phyloP scores from a whole-genome alignment of 2,888 invertebrate species.

The Imbricaverruca yamaguchii region DNA sequence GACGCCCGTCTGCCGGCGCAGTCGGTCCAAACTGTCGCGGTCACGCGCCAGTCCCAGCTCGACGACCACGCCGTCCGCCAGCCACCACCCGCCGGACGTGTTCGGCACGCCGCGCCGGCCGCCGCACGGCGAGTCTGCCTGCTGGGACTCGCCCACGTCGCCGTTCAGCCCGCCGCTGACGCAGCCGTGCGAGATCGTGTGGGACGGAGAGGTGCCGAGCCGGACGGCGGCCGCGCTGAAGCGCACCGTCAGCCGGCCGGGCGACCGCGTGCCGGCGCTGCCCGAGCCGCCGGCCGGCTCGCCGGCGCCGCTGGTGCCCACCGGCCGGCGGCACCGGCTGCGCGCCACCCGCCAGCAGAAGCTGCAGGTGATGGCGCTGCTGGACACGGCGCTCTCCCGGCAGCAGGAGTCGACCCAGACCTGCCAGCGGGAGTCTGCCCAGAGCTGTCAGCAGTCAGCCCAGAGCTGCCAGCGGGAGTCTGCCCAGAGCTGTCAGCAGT shows the following conservation, averaged over 20 bases:
- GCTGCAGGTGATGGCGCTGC: background rate
- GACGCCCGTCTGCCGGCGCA: background rate
- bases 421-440: too few relatives aligned
- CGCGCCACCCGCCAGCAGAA: background rate
- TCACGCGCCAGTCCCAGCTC: background rate
- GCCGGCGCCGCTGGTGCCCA: constrained; percentile 5
- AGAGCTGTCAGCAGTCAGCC: too few relatives aligned
- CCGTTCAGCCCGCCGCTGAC: background rate
- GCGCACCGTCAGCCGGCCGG: background rate
- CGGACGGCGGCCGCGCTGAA: background rate
- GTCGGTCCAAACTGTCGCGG: background rate
- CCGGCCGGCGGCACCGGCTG: background rate
- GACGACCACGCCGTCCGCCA: background rate
- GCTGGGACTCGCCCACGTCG: constrained; percentile 1
- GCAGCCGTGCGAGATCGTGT: background rate
- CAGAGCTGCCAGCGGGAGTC: too few relatives aligned
- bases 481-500: too few relatives aligned
- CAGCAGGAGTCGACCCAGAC: too few relatives aligned
- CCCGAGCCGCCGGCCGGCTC: background rate
- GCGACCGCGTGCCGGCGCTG: constrained; percentile 14
- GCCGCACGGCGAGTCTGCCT: background rate
- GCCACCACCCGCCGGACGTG: background rate
- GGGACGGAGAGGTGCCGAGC: background rate
- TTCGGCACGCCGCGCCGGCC: background rate
- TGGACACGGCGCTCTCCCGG: background rate